Evolutionary conservation across 64 coral and sea anemone species (phyloP), one percentile per base, ranked within the genome.

Genomic region (Pachyseris speciosa): DNA sequence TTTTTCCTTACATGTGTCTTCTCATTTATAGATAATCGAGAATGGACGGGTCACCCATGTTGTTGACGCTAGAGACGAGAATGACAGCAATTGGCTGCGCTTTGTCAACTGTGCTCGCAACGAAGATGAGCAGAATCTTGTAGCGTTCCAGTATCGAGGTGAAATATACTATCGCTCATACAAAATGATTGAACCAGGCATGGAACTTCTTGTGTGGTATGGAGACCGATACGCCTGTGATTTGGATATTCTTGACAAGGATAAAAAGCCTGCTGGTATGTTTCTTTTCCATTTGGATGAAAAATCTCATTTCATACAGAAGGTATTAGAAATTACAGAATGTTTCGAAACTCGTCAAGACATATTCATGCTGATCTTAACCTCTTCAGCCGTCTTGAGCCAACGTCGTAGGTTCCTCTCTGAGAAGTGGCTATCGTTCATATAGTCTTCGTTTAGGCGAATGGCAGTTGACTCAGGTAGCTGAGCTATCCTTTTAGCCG

Each of bases 41-140:
- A 75, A 87, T 93, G 91, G 91, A 60, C 83, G 66, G 40, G 86
- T 93, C 43, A 93, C 91, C 1, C 91, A 87, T 69, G 91, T 93
- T 41, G 83, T 93, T 17, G 74, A 93, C 57, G 91, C 83, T 22
- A 75, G 86, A 12, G 91, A 80, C 29, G 83, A 93, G 45, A 80
- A 70, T 36, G 28, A 87, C 52, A 77, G 84, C 4, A 93, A 93
- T 36, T 93, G 91, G 91, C 66, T 93, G 31, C 85, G 91, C 3
- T 93, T 93, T 48, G 86, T 93, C 33, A 93, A 93, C 60, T 93
- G 91, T 80, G 91, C 91, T 45, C 91, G 91, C 12, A 85, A 87
- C 71, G 91, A 93, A 59, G 91, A 93, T 39, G 91, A 93, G 47
- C 91, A 93, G 55, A 93, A 93, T 78, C 83, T 93, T 15, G 74